These are phyloP conservation scores for Actinia equina DNA, from an alignment of 64 coral and sea anemone species.

Conservation along the genomic window DNA sequence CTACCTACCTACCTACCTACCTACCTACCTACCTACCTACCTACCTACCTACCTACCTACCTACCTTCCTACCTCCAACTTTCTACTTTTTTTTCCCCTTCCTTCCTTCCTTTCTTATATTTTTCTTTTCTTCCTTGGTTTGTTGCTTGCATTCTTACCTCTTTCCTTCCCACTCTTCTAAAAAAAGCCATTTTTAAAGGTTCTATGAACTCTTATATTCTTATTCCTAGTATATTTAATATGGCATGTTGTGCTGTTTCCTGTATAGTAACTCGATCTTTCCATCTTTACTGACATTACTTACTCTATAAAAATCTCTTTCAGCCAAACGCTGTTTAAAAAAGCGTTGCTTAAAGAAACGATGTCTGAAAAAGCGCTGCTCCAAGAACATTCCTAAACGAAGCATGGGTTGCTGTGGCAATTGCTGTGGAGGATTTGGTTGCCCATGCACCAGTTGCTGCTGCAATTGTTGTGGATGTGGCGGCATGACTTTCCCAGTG, in stretches of 20 bases:
- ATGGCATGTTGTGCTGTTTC: background rate
- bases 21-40: too few species aligned
- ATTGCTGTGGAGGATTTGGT: slow-evolving; percentile 53
- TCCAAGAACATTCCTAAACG: background rate
- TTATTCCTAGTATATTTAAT: background rate
- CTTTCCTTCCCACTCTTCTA: too few species aligned
- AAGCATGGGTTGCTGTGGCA: slow-evolving; percentile 26
- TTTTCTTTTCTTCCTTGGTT: too few species aligned
- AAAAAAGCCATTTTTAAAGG: too few species aligned
- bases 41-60: too few species aligned
- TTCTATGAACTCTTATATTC: too few species aligned
- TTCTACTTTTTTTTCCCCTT: too few species aligned
- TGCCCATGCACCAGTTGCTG: background rate
- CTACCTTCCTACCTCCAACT: too few species aligned
- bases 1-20: too few species aligned
- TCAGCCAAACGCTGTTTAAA: slow-evolving; percentile 15
- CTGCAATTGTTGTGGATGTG: slow-evolving; percentile 32
- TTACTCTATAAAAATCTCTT: background rate
- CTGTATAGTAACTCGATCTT: background rate
- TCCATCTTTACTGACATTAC: background rate
- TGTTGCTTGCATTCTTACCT: too few species aligned
- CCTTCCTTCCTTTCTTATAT: too few species aligned
- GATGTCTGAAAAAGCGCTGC: background rate
- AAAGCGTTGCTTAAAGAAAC: slow-evolving; percentile 12
- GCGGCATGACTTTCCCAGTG: slow-evolving; percentile 37